These are phyloP conservation scores for Monopterus albus DNA, from an alignment of 2,113 vertebrate species.

Conservation along the genomic window DNA sequence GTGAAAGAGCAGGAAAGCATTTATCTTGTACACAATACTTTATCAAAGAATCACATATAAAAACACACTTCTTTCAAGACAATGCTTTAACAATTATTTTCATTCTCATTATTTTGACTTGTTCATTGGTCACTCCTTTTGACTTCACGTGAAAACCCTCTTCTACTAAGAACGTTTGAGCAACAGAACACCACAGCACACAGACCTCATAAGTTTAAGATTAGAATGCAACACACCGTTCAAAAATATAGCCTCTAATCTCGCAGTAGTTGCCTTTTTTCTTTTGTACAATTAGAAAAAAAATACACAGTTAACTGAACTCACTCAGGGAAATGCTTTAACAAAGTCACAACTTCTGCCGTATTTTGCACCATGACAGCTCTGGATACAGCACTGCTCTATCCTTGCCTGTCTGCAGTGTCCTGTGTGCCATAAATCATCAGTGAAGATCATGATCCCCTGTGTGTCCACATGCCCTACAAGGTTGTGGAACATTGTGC, in stretches of 20 bases:
- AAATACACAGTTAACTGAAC: slow-evolving; percentile 66
- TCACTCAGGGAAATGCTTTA: slow-evolving; percentile 44
- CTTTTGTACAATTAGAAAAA: slow-evolving; percentile 69
- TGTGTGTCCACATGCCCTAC: slow-evolving; percentile 30
- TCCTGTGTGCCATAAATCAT: slow-evolving; percentile 51
- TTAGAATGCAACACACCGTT: slow-evolving; percentile 75
- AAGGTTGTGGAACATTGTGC: slow-evolving; percentile 51
- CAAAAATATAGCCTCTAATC: slow-evolving; percentile 79
- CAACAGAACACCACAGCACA: slow-evolving; percentile 76
- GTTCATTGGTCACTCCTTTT: slow-evolving; percentile 41
- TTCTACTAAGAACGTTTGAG: slow-evolving; percentile 62
- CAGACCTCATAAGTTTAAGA: slow-evolving; percentile 60
- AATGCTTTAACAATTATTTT: slow-evolving; percentile 49
- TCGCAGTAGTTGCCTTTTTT: slow-evolving; percentile 53
- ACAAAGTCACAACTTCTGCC: slow-evolving; percentile 61
- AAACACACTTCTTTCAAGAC: slow-evolving; percentile 65
- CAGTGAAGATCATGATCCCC: slow-evolving; percentile 25
- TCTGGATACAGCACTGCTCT: slow-evolving; percentile 39
- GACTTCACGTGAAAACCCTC: slow-evolving; percentile 55
- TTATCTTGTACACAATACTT: slow-evolving; percentile 80
- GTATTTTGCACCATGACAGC: slow-evolving; percentile 59
- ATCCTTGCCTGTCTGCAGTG: slow-evolving; percentile 33
- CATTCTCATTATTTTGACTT: slow-evolving; percentile 29
- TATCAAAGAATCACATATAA: slow-evolving; percentile 85
- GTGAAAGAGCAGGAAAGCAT: slow-evolving; percentile 61